Evolutionary conservation across 37 sponge, comb jelly and placozoan species (phyloP).

Genomic region (Chondrosia reniformis): DNA sequence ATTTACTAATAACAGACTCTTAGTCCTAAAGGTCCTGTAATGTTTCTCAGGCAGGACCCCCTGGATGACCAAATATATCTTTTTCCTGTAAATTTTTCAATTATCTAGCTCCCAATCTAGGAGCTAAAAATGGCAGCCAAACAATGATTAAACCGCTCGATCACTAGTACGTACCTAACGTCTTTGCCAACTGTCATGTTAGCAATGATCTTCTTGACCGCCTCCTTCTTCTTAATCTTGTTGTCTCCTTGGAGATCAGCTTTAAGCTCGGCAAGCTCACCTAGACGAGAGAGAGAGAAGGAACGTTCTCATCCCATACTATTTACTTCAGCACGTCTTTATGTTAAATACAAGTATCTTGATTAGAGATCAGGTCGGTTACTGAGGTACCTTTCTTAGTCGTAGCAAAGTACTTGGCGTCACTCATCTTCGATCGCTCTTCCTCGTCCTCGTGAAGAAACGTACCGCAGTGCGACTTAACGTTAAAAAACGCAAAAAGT

Average conservation of each 20-base stretch:
- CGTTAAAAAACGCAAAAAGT: too few species aligned
- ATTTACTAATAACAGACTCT: too few species aligned
- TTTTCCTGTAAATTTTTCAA: too few species aligned
- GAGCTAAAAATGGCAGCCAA: too few species aligned
- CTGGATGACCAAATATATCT: too few species aligned
- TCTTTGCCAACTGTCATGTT: conserved; percentile 99
- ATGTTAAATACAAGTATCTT: neutral
- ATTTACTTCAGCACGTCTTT: too few species aligned
- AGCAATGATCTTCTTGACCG: conserved; percentile 99
- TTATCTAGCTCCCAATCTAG: too few species aligned
- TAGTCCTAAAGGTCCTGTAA: too few species aligned
- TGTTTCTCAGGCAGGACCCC: too few species aligned
- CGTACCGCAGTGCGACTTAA: too few species aligned
- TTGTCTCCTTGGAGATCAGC: conserved; percentile 94
- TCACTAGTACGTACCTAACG: conserved; percentile 73
- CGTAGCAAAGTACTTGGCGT: conserved; percentile 96
- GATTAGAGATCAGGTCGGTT: neutral
- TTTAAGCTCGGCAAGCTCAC: conserved; percentile 94
- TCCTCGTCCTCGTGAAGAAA: too few species aligned
- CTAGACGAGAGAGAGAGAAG: conserved; percentile 20
- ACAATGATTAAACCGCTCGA: neutral
- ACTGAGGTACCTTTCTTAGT: conserved; percentile 89
- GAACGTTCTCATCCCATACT: too few species aligned
- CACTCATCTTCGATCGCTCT: conserved; percentile 83
- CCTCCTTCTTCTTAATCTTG: conserved; percentile 93